These are phyloP conservation scores for Macquaria australasica DNA, from an alignment of 2,113 vertebrate species.

Conservation along the genomic window DNA sequence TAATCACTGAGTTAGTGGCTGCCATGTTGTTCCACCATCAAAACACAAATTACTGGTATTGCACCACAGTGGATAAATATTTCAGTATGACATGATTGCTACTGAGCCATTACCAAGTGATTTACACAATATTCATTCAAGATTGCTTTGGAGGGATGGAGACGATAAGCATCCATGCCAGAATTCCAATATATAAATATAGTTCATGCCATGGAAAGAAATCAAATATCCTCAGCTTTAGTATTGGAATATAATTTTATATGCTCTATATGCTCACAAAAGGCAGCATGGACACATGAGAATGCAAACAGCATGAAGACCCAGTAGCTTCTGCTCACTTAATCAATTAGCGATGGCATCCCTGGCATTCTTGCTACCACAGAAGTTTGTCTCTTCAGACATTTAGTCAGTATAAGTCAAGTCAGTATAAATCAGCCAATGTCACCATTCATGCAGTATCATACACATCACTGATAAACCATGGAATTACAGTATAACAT, in stretches of 20 bases:
- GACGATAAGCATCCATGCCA: conserved; percentile 6
- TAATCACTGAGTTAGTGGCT: conserved; percentile 12
- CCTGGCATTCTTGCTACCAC: conserved; percentile 41
- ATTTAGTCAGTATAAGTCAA: background rate
- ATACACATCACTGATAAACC: background rate
- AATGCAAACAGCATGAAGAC: conserved; percentile 24
- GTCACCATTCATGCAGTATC: background rate
- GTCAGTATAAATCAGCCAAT: background rate
- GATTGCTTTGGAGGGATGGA: background rate
- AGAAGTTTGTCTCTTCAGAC: conserved; percentile 6
- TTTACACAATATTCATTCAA: conserved; percentile 12
- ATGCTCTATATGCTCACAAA: background rate
- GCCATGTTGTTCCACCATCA: conserved; percentile 14
- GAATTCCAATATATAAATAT: background rate
- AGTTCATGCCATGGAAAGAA: background rate
- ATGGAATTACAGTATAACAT: background rate
- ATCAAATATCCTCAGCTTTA: background rate
- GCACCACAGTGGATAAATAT: conserved; percentile 35
- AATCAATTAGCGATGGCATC: conserved; percentile 65
- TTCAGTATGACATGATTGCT: conserved; percentile 21
- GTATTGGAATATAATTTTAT: background rate
- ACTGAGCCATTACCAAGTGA: conserved; percentile 24
- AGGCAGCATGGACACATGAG: background rate
- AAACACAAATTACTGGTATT: conserved; percentile 22
- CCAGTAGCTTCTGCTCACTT: conserved; percentile 35